Base-by-base conservation (phyloP, 2,797 vertebrate species). In the Nyctalus aviator region DNA sequence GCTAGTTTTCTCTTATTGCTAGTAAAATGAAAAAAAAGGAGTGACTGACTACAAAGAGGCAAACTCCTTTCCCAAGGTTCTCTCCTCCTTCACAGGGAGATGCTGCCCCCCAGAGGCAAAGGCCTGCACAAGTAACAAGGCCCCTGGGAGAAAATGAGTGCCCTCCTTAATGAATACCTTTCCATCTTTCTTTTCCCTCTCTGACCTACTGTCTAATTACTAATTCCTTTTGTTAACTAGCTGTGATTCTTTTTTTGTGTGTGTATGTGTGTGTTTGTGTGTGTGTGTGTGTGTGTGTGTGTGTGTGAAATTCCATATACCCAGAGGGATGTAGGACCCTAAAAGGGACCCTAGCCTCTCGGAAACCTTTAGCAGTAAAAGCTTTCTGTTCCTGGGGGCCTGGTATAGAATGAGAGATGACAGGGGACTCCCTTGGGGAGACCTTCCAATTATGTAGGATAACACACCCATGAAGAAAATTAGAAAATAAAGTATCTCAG, bases 121-220 rank as follows among this genome's bases (percentile, higher is more conserved):
- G 5, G 21, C 53, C 30, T 84, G 41, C 57, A 23, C 35, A 21
- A 59, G 50, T 55, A 72, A 23, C 6, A 1, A 4, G 35, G 8
- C 55, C 2, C 0, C 46, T 8, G 53, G 20, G 44, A 71, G 27
- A 23, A 78, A 5, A 25, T 20, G 12, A 14, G 57, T 32, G 64
- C 17, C 20, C 68, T 59, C 48, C 27, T 30, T 48, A 46, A 20
- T 0, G 13, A 92, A 46, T 9, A 7, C 11, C 15, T 57, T 97
- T 91, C 94, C 93, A 81, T 78, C 94, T 93, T 91, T 90, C 62
- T 95, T 95, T 95, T 93, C 77, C 44, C 44, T 66, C 82, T 86
- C 87, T 48, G 71, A 92, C 84, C 88, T 95, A 92, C 73, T 73
- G 6, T 69, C 27, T 46, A 71, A 72, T 72, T 55, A 41, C 25